Conservation (phyloP, 1,140 invertebrate species). For the Apis laboriosa region DNA sequence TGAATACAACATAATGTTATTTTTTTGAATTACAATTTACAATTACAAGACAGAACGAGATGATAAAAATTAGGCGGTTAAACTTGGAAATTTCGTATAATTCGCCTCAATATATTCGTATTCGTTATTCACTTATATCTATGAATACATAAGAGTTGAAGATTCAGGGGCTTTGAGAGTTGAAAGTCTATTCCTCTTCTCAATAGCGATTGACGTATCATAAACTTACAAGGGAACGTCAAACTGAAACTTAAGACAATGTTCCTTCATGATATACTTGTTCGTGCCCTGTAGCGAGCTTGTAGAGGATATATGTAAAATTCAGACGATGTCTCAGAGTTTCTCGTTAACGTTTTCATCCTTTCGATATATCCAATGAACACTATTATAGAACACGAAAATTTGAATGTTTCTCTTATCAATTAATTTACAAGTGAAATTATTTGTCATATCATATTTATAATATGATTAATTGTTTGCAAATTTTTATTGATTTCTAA, state of each 20-base stretch:
- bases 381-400: neutral
- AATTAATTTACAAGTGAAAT: neutral
- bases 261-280: neutral
- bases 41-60: too few relatives aligned
- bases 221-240: neutral
- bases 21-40: too few relatives aligned
- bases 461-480: too few relatives aligned
- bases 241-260: neutral
- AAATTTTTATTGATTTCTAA: neutral
- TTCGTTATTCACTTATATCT: neutral
- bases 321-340: neutral
- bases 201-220: neutral
- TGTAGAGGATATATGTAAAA: neutral
- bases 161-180: neutral
- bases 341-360: neutral
- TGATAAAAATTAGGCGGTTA: too few relatives aligned
- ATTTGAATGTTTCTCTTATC: too few relatives aligned
- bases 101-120: too few relatives aligned
- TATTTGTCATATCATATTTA: too few relatives aligned
- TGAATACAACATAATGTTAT: too few relatives aligned
- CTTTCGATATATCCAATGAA: neutral
- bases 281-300: neutral
- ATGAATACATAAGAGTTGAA: neutral
- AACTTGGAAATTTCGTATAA: too few relatives aligned
- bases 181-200: neutral